phyloP scores from a whole-genome alignment of 1,140 invertebrate genomes.

The Galendromus occidentalis region DNA sequence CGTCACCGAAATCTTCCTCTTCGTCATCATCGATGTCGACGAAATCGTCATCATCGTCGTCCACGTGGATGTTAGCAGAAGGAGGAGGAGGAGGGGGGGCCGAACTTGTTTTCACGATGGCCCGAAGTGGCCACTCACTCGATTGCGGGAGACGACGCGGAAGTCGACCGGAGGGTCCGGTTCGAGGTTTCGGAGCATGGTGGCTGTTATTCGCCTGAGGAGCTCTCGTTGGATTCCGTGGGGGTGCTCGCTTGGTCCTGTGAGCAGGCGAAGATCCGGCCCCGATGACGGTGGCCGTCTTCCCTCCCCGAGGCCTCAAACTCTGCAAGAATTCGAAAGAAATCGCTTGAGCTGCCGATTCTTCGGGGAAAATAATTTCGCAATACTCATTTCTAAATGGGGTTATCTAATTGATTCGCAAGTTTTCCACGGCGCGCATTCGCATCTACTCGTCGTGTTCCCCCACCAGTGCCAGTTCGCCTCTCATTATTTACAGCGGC shows the following conservation, averaged over 20 bases:
- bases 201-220: neutral
- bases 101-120: neutral
- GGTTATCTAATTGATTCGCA: no score
- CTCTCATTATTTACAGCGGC: no score
- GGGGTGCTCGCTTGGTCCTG: no score
- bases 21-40: neutral
- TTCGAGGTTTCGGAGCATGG: neutral
- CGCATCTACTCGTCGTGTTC: no score
- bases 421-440: no score
- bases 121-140: neutral
- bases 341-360: no score
- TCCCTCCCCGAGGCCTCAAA: neutral
- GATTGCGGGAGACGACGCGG: constrained; percentile 7
- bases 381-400: no score
- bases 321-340: no score
- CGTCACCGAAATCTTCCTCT: no score
- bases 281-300: neutral
- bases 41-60: neutral
- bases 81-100: neutral
- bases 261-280: neutral
- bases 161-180: neutral
- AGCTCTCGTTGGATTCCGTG: no score
- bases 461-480: no score
- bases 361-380: no score
- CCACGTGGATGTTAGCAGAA: neutral